Evolutionary conservation across 2,113 vertebrate species (phyloP), one percentile per base, ranked within the genome.

Genomic region (Alethe castanea): DNA sequence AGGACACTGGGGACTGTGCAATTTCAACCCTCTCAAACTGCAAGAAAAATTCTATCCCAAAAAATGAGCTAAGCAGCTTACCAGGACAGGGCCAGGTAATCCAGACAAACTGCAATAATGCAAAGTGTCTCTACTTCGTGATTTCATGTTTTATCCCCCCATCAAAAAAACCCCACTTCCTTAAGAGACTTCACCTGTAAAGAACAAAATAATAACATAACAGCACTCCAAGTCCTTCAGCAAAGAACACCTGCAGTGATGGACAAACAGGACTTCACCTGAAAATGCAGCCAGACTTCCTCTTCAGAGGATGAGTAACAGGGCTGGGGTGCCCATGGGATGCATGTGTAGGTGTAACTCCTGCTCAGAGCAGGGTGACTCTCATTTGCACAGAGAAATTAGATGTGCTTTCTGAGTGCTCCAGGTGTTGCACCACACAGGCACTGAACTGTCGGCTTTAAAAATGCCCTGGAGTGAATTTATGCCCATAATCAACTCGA

Each of bases 291-390:
- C 26, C 28, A 23, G 66, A 24, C 12, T 25, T 26, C 8, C n/a
- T 57, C 57, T 64, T 11, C 52, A 12, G 42, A 38, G 66, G 48
- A 22, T 7, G 52, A 52, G 57, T 3, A 28, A 13, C 23, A 48
- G 78, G 36, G 54, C 79, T 28, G 16, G 38, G 59, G 44, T 36
- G 48, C 24, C 48, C 47, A 3, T 0, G 20, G 60, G 36, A 45
- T n/a, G n/a, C 29, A n/a, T 52, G 8, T 0, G 0, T 2, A 3
- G 36, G 17, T 36, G 50, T 10, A 33, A 24, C 0, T 26, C 36
- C 52, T 0, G 1, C 12, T 19, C 78, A 19, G 45, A 70, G 33
- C 0, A 0, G 59, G 42, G 19, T 1, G 28, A 44, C 61, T 88
- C 40, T 26, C 9, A 5, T n/a, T 66, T 48, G 70, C 38, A 33